Evolutionary conservation across 2,888 invertebrate species (phyloP).

Genomic region (Muscina levida): DNA sequence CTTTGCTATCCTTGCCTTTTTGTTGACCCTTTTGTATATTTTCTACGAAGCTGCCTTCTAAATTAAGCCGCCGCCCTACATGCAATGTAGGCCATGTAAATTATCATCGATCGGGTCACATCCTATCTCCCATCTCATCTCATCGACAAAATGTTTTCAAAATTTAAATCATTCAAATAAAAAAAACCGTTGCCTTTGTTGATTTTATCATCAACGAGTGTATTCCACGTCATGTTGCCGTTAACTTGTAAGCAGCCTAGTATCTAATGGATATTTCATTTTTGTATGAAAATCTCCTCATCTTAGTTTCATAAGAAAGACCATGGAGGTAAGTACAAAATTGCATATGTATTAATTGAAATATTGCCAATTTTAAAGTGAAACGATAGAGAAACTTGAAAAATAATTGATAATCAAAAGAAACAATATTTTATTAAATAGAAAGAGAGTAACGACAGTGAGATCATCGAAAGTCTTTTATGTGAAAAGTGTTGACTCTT

Average conservation of each 20-base stretch:
- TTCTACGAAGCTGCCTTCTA: constrained; percentile 83
- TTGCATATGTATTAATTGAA: too few species aligned
- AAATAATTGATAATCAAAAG: too few species aligned
- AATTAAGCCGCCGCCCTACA: constrained; percentile 23
- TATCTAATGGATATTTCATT: constrained; percentile 57
- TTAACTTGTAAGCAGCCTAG: constrained; percentile 62
- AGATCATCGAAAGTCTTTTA: too few species aligned
- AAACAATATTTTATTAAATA: too few species aligned
- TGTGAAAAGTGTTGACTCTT: too few species aligned
- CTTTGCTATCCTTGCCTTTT: constrained; percentile 85
- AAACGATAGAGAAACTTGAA: too few species aligned
- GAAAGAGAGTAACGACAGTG: too few species aligned
- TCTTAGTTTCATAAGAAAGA: constrained; percentile 54
- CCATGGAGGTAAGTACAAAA: constrained; percentile 47
- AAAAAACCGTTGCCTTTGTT: constrained; percentile 57
- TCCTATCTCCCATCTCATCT: too few species aligned
- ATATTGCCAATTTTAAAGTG: too few species aligned
- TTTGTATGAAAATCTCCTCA: constrained; percentile 12
- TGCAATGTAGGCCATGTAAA: too few species aligned
- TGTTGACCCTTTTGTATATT: constrained; percentile 85
- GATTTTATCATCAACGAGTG: constrained; percentile 35
- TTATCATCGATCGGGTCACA: too few species aligned
- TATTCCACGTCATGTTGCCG: constrained; percentile 61
- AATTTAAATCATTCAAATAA: neutral
- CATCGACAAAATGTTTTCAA: too few species aligned